Evolutionary conservation across 2,113 vertebrate genomes (phyloP), one percentile per base, ranked within the genome.

Genomic region (Pelodiscus sinensis): DNA sequence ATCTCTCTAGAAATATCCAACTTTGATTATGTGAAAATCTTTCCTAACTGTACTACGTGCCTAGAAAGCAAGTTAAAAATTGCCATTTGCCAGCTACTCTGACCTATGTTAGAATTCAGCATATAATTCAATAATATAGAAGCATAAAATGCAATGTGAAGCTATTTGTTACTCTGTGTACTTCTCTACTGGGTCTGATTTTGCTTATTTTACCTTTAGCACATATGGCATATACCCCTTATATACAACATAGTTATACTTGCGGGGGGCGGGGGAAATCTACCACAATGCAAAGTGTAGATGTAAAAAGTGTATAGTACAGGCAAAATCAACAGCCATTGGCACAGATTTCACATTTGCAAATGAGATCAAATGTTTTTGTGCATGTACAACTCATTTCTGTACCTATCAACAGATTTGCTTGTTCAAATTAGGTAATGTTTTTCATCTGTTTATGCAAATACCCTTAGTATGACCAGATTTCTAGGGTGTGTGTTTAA

Each of bases 1-100:
- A 98, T 97, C 95, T 98, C 94, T 97, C 97, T 96, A 97, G 97
- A 97, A 98, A 98, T 95, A 97, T 79, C 95, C 95, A 97, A 88
- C 97, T 98, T 97, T 97, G 98, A 98, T 98, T 97, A 97, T 82
- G 94, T 95, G 95, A 97, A 98, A 97, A 97, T 96, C 96, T 97
- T 97, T 96, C 93, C 79, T 94, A 95, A 97, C 94, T 50, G n/a
- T 92, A 75, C 9, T 81, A 97, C 44, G 56, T 97, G 96, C 94
- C 86, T 96, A 78, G 94, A 98, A 98, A 98, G 96, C 96, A 96
- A 97, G 87, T 95, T 82, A 82, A 95, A 95, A 93, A 87, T 77
- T 93, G 78, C 81, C 86, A 84, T 84, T 95, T 89, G 52, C 52
- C 95, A 96, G 90, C 90, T 90, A 57, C 44, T 96, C 85, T 94